Evolutionary conservation across 1,140 invertebrate species (phyloP).

Genomic region (Drosophila sp.): DNA sequence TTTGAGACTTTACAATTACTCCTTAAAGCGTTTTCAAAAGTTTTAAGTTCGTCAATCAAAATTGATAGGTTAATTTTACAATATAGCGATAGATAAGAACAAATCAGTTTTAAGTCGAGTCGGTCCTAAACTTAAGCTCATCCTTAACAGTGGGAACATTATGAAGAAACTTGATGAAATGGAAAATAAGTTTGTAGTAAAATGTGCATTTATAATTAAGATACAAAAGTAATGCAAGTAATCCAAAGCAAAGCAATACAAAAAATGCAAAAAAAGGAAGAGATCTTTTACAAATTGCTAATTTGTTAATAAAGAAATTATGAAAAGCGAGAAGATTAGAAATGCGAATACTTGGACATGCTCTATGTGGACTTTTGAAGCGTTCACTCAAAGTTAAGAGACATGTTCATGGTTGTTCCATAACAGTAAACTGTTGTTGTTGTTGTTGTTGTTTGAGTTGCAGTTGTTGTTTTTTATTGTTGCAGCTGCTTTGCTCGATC

Average conservation of each 20-base stretch:
- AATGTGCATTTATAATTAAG: too few species aligned
- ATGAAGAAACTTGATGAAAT: too few species aligned
- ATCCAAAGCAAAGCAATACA: neutral
- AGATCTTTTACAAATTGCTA: neutral
- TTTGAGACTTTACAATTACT: too few species aligned
- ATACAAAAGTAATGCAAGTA: too few species aligned
- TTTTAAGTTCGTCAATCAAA: too few species aligned
- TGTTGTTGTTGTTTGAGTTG: slow-evolving; percentile 1
- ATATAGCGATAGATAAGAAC: too few species aligned
- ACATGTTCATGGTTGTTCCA: neutral
- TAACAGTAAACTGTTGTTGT: neutral
- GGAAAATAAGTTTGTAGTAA: too few species aligned
- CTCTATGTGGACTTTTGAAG: neutral
- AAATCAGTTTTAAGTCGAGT: too few species aligned
- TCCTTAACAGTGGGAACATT: too few species aligned
- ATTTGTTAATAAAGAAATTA: neutral
- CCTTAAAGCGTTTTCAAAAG: too few species aligned
- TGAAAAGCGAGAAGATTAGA: neutral
- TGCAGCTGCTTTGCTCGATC: slow-evolving; percentile 7
- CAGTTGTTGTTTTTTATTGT: slow-evolving; percentile 2
- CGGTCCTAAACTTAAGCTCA: too few species aligned
- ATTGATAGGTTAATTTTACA: too few species aligned
- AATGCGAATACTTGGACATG: neutral
- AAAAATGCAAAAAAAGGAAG: neutral
- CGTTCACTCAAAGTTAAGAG: slow-evolving; percentile 1